Evolutionary conservation across 1,140 invertebrate genomes (phyloP).

Genomic region (Heliothis virescens): DNA sequence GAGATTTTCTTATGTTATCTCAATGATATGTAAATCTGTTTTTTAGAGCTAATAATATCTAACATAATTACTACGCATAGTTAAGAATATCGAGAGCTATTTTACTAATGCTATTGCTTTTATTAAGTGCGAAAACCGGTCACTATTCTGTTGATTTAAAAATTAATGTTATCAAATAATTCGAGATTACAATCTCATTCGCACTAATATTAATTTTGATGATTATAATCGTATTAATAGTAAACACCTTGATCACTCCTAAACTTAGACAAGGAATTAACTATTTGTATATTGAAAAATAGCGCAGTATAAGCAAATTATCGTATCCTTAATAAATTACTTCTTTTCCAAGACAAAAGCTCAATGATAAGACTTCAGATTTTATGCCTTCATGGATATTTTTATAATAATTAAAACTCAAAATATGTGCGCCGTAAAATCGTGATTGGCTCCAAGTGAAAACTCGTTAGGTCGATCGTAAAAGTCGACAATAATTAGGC

Average conservation of each 20-base stretch:
- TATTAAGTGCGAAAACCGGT: slow-evolving; percentile 24
- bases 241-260: no score
- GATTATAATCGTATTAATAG: no score
- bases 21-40: slow-evolving; percentile 73
- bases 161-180: slow-evolving; percentile 6
- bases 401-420: slow-evolving; percentile 72
- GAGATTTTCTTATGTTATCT: slow-evolving; percentile 65
- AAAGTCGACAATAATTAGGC: slow-evolving; percentile 85
- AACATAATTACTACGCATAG: slow-evolving; percentile 10
- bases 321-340: slow-evolving; percentile 1
- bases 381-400: slow-evolving; percentile 34
- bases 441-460: slow-evolving; percentile 84
- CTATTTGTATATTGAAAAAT: no score
- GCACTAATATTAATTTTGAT: background rate
- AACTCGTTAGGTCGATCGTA: slow-evolving; percentile 84
- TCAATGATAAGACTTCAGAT: background rate
- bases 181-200: slow-evolving; percentile 24
- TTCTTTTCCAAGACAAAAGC: background rate
- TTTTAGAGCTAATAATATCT: slow-evolving; percentile 17
- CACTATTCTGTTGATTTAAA: slow-evolving; percentile 10
- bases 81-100: background rate
- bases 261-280: no score
- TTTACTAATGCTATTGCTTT: slow-evolving; percentile 1
- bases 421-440: slow-evolving; percentile 78
- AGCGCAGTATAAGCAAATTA: no score